Conservation (phyloP, 2,113 vertebrate genomes). For the Crocuta crocuta region DNA sequence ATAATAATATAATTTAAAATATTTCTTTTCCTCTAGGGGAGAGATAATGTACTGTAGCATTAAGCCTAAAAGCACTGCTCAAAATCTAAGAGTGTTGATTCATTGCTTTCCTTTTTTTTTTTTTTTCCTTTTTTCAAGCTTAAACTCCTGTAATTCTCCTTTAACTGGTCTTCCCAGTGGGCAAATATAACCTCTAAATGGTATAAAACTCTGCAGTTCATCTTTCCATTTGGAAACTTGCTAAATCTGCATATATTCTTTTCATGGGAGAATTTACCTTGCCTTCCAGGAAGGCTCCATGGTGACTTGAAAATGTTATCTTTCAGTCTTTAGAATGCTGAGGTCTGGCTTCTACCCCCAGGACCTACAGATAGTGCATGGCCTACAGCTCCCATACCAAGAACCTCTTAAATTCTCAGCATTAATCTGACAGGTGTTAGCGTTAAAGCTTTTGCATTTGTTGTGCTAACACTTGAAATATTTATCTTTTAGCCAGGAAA, state of each 20-base stretch:
- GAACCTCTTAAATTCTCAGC: slow-evolving; percentile 63
- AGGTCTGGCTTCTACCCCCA: slow-evolving; percentile 63
- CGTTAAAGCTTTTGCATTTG: slow-evolving; percentile 70
- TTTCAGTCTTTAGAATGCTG: slow-evolving; percentile 78
- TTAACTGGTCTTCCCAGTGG: slow-evolving; percentile 87
- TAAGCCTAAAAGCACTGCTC: slow-evolving; percentile 73
- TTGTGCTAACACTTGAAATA: slow-evolving; percentile 35
- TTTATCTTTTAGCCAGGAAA: slow-evolving; percentile 71
- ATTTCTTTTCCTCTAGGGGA: slow-evolving; percentile 59
- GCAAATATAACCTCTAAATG: slow-evolving; percentile 86
- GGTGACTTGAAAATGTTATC: slow-evolving; percentile 85
- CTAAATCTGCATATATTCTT: slow-evolving; percentile 86
- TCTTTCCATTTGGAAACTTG: slow-evolving; percentile 83
- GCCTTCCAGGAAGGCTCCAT: slow-evolving; percentile 78
- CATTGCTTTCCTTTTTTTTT: slow-evolving; percentile 52
- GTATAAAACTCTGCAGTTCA: slow-evolving; percentile 81
- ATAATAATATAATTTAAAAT: slow-evolving; percentile 71
- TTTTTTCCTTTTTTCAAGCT: slow-evolving; percentile 75
- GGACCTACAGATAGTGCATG: slow-evolving; percentile 64
- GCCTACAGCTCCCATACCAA: slow-evolving; percentile 58
- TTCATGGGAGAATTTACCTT: slow-evolving; percentile 77
- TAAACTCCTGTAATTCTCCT: slow-evolving; percentile 86
- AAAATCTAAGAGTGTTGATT: slow-evolving; percentile 74
- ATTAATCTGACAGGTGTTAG: slow-evolving; percentile 68
- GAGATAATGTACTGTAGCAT: slow-evolving; percentile 67